These are phyloP conservation scores for Plotosus lineatus DNA, from an alignment of 2,113 vertebrate genomes.

Conservation along the genomic window DNA sequence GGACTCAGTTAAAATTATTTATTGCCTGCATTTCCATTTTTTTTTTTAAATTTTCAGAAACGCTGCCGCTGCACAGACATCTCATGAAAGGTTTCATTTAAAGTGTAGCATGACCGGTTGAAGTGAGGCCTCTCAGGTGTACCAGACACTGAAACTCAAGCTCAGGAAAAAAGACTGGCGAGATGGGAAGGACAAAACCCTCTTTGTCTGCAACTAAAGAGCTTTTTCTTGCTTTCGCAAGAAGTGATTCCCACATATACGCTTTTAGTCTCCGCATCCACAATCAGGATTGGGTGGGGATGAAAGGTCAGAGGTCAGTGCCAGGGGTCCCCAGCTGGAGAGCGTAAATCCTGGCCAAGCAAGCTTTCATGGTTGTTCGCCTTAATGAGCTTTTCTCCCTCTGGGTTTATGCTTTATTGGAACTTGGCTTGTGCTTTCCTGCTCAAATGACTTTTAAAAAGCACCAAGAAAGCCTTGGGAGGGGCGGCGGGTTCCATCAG, in stretches of 20 bases:
- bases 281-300: slow-evolving; percentile 28
- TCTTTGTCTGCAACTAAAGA: slow-evolving; percentile 46
- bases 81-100: slow-evolving; percentile 4
- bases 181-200: slow-evolving; percentile 42
- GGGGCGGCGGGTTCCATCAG: not conserved
- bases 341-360: slow-evolving; percentile 48
- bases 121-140: slow-evolving; percentile 30
- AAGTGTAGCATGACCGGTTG: not conserved
- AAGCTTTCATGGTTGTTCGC: slow-evolving; percentile 32
- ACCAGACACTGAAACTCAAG: slow-evolving; percentile 46
- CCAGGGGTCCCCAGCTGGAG: slow-evolving; percentile 53
- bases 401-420: slow-evolving; percentile 22
- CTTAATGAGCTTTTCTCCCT: slow-evolving; percentile 38
- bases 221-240: slow-evolving; percentile 19
- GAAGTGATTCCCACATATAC: slow-evolving; percentile 48
- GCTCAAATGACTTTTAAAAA: slow-evolving; percentile 10
- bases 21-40: too few species aligned
- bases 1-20: too few species aligned
- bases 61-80: not conserved
- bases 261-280: not conserved
- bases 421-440: not conserved
- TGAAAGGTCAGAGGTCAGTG: slow-evolving; percentile 44
- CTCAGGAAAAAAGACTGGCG: slow-evolving; percentile 21
- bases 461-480: not conserved
- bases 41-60: too few species aligned